Conservation (phyloP, 2,888 invertebrate genomes). For the Trissolcus brochymenae region DNA sequence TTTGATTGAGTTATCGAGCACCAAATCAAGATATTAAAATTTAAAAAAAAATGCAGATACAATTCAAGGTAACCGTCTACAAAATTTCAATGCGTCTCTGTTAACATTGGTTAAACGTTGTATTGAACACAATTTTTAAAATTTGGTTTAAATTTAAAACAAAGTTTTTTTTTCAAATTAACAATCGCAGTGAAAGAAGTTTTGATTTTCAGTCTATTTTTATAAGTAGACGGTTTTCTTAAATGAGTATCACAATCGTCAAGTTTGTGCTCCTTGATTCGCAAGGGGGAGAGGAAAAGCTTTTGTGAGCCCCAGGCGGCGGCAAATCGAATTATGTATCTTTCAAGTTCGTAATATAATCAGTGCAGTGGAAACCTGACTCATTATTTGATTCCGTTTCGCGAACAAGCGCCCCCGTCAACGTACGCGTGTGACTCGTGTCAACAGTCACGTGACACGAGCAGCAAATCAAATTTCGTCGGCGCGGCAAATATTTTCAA, state of each 20-base stretch:
- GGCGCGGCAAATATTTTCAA: conserved; percentile 42
- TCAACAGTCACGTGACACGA: conserved; percentile 47
- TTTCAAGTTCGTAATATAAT: conserved; percentile 50
- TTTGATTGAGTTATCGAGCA: too few relatives aligned
- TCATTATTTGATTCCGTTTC: conserved; percentile 47
- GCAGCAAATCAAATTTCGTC: conserved; percentile 48
- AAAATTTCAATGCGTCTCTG: too few relatives aligned
- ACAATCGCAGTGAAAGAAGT: not conserved
- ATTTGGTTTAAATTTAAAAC: too few relatives aligned
- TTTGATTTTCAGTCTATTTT: not conserved
- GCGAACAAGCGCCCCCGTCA: conserved; percentile 21
- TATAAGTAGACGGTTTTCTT: not conserved
- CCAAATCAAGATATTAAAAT: too few relatives aligned
- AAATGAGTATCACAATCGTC: conserved; percentile 26
- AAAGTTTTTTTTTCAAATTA: too few relatives aligned
- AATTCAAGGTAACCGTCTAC: too few relatives aligned
- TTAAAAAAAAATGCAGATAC: too few relatives aligned
- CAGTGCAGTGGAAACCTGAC: conserved; percentile 42
- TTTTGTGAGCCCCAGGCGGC: conserved; percentile 23
- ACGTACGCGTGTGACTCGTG: conserved; percentile 37
- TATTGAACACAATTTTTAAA: too few relatives aligned
- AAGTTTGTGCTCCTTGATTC: conserved; percentile 30
- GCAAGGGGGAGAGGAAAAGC: not conserved
- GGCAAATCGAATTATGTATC: conserved; percentile 46
- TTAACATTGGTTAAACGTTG: too few relatives aligned